Percentiles rank a stretch among this genome's conserved stretches.
phyloP scores from a whole-genome alignment of 1,140 invertebrate genomes.

The Thaumatotibia leucotreta region DNA sequence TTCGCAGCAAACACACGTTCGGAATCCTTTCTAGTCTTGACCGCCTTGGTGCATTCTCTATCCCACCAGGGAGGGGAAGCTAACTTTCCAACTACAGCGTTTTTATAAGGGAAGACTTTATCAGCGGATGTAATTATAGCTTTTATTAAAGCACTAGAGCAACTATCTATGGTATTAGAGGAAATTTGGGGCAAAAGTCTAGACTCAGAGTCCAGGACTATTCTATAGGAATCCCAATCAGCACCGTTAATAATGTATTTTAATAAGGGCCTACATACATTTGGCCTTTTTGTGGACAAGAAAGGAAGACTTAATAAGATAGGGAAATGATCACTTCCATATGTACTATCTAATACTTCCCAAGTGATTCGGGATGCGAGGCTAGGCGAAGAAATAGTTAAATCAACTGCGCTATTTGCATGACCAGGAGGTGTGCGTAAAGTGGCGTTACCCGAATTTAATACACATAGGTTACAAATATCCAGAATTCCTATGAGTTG shows the following conservation, averaged over 20 bases:
- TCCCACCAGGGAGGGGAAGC: slow-evolving; percentile 26
- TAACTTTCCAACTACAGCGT: background rate
- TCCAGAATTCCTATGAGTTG: background rate
- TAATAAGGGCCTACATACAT: background rate
- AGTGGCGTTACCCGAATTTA: background rate
- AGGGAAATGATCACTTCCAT: slow-evolving; percentile 6
- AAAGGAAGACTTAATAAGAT: background rate
- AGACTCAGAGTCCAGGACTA: background rate
- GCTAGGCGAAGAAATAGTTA: background rate
- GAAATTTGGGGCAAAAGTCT: background rate
- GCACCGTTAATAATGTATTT: background rate
- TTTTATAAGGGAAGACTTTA: background rate
- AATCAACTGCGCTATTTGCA: background rate
- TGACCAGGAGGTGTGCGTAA: background rate
- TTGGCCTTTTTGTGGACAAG: background rate
- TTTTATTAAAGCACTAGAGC: background rate
- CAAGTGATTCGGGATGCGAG: background rate
- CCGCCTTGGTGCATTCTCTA: slow-evolving; percentile 20
- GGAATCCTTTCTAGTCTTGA: slow-evolving; percentile 19
- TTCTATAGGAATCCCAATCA: background rate
- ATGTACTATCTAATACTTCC: background rate
- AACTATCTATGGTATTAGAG: background rate
- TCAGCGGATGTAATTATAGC: slow-evolving; percentile 1
- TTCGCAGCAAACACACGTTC: slow-evolving; percentile 12
- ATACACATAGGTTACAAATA: background rate